These are phyloP conservation scores for Neomonachus schauinslandi DNA, from an alignment of 2,113 vertebrate genomes.

Conservation along the genomic window DNA sequence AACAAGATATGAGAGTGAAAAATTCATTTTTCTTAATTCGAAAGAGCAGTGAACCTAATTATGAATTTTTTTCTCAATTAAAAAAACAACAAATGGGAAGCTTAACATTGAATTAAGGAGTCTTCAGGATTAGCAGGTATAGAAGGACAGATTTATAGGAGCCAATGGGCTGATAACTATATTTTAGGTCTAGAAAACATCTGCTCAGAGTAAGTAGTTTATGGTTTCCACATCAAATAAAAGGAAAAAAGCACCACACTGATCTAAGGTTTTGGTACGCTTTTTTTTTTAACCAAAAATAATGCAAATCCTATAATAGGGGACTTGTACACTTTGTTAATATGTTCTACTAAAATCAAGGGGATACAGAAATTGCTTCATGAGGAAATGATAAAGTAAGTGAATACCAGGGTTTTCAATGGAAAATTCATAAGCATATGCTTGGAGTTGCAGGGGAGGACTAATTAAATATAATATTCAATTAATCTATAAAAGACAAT, in stretches of 20 bases:
- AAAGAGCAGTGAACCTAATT: conserved; percentile 12
- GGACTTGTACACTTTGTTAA: not conserved
- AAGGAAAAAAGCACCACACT: conserved; percentile 43
- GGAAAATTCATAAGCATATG: not conserved
- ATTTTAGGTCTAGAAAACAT: conserved; percentile 65
- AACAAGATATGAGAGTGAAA: not conserved
- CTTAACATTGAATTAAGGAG: conserved; percentile 43
- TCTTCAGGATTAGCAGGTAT: conserved; percentile 51
- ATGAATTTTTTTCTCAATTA: conserved; percentile 55
- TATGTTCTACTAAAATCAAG: not conserved
- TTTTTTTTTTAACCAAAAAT: conserved; percentile 7
- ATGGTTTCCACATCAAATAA: conserved; percentile 44
- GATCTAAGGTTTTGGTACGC: not conserved
- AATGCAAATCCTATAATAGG: not conserved
- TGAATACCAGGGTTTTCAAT: not conserved
- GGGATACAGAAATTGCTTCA: not conserved
- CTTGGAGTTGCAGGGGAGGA: not conserved
- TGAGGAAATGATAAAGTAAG: not conserved
- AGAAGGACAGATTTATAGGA: conserved; percentile 51
- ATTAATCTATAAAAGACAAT: not conserved
- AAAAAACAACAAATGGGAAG: conserved; percentile 23
- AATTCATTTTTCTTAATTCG: conserved; percentile 20
- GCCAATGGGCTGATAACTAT: conserved; percentile 15
- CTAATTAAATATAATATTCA: not conserved
- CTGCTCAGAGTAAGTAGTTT: conserved; percentile 20